Evolutionary conservation across 2,113 vertebrate species (phyloP).

Genomic region (Catagonus wagneri): DNA sequence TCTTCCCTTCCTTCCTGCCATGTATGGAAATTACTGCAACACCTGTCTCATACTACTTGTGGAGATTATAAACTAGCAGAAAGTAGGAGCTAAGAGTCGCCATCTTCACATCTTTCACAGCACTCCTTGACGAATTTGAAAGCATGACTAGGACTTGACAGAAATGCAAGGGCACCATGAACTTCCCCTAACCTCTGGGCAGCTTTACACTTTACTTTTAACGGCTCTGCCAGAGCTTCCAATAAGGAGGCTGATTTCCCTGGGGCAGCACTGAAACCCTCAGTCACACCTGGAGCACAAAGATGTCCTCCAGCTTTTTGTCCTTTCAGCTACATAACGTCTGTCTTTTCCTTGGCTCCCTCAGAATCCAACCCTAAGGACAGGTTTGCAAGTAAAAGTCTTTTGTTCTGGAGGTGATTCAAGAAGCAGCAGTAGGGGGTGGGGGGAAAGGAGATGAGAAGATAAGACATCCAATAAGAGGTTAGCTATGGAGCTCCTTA

Average conservation of each 20-base stretch:
- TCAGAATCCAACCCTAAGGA: background rate
- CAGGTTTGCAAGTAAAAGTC: background rate
- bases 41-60: background rate
- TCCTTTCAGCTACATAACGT: background rate
- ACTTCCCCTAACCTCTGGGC: background rate
- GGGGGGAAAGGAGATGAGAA: background rate
- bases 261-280: background rate
- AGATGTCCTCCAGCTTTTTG: background rate
- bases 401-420: background rate
- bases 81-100: background rate
- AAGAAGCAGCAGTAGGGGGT: background rate
- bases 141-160: background rate
- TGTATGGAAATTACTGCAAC: constrained; percentile 24
- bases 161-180: background rate
- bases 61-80: background rate
- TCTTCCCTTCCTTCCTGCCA: background rate
- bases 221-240: background rate
- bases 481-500: background rate
- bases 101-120: background rate
- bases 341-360: background rate
- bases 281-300: background rate
- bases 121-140: constrained; percentile 2
- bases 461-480: background rate
- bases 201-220: constrained; percentile 29
- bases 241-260: background rate